Percentiles rank a stretch among this genome's conserved stretches.
Conservation (phyloP, 2,113 vertebrate species). For the Ellobius talpinus region DNA sequence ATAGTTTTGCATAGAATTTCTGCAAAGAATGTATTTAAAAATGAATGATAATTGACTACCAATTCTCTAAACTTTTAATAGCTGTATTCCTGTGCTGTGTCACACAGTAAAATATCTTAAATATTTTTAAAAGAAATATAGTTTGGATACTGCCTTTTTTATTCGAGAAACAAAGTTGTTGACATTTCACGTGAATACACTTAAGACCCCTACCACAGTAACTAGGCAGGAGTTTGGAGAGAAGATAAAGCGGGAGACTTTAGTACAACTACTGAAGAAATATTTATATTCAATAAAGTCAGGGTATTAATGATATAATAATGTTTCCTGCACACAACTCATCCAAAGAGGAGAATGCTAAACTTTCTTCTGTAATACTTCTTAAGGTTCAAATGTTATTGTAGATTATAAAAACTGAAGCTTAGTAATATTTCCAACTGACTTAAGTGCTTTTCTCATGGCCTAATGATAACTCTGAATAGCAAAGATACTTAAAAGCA, state of each 20-base stretch:
- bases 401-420: not conserved
- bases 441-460: not conserved
- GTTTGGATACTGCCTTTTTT: not conserved
- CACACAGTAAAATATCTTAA: conserved; percentile 17
- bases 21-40: not conserved
- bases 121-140: not conserved
- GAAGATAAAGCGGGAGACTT: not conserved
- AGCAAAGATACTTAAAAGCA: not conserved
- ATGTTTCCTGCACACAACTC: not conserved
- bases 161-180: not conserved
- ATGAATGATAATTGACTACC: not conserved
- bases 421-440: not conserved
- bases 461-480: not conserved
- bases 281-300: not conserved
- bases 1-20: not conserved
- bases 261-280: not conserved
- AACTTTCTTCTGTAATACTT: not conserved
- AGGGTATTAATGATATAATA: not conserved
- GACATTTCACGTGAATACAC: not conserved
- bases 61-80: not conserved
- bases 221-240: not conserved
- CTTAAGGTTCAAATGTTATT: not conserved
- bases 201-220: not conserved
- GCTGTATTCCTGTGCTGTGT: not conserved
- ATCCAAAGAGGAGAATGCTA: not conserved